Percentiles rank a stretch among this genome's conserved stretches.
These are phyloP conservation scores for Tortricodes alternella DNA, from an alignment of 2,888 invertebrate genomes.

Conservation along the genomic window DNA sequence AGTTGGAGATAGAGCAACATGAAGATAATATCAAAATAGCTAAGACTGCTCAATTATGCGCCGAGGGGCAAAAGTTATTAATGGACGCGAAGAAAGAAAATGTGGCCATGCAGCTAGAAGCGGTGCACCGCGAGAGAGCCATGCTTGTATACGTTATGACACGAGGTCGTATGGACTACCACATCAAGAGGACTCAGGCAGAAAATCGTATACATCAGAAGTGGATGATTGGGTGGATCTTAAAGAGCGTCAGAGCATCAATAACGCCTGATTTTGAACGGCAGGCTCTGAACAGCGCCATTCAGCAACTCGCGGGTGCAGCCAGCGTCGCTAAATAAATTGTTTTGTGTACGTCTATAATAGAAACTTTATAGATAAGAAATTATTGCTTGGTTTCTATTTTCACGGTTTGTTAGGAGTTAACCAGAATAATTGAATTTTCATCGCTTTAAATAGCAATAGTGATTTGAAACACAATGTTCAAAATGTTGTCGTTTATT, in stretches of 20 bases:
- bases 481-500: background rate
- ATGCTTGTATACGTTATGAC: conserved; percentile 81
- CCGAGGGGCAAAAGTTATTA: conserved; percentile 89
- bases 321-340: conserved; percentile 63
- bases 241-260: conserved; percentile 89
- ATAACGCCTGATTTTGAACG: conserved; percentile 96
- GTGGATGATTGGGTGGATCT: conserved; percentile 97
- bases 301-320: conserved; percentile 89
- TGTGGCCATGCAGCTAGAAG: conserved; percentile 95
- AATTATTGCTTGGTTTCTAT: background rate
- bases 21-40: conserved; percentile 82
- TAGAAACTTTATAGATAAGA: background rate
- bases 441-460: background rate
- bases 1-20: conserved; percentile 67
- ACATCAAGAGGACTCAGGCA: conserved; percentile 89
- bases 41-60: conserved; percentile 87
- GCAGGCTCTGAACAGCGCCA: conserved; percentile 91
- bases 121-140: conserved; percentile 88
- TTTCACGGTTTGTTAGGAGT: background rate
- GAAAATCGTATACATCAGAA: conserved; percentile 93
- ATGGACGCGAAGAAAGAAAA: conserved; percentile 95
- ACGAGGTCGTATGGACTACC: conserved; percentile 93
- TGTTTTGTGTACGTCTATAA: conserved; percentile 13
- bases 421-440: background rate
- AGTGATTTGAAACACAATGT: background rate